These are phyloP conservation scores for Micrastur ruficollis DNA, from an alignment of 2,797 vertebrate genomes.

Conservation along the genomic window DNA sequence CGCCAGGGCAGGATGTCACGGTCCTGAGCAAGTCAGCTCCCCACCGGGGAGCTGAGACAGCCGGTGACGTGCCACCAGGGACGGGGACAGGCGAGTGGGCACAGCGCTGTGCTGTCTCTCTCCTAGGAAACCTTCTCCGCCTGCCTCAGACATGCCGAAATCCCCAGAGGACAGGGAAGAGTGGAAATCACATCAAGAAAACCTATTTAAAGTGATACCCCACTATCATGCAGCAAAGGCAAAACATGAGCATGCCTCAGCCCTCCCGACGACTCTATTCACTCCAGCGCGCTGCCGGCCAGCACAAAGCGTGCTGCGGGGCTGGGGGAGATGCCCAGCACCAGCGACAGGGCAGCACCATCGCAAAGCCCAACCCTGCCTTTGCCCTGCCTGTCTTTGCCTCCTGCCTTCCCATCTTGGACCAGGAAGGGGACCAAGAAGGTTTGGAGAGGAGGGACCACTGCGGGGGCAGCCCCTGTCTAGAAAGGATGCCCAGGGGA, in stretches of 20 bases:
- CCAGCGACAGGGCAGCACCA: rapidly evolving
- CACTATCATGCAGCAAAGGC: background rate
- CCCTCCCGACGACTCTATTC: background rate
- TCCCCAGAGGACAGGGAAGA: background rate
- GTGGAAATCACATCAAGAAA: background rate
- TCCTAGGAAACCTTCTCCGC: background rate
- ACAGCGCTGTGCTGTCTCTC: background rate
- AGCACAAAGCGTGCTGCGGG: background rate
- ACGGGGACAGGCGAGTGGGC: background rate
- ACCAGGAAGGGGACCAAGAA: background rate
- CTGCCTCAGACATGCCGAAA: background rate
- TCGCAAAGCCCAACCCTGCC: background rate
- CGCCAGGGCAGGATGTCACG: rapidly evolving
- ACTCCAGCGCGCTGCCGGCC: background rate
- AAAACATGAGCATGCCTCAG: background rate
- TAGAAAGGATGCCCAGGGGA: background rate
- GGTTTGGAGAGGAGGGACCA: background rate
- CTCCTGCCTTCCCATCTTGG: background rate
- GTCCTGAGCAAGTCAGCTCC: background rate
- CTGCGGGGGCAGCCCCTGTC: background rate
- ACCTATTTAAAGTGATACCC: background rate
- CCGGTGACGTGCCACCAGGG: background rate
- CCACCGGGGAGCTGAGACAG: background rate
- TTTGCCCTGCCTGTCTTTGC: background rate
- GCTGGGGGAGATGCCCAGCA: background rate